Percentiles rank a stretch among this genome's conserved stretches.
phyloP scores from a whole-genome alignment of 2,888 invertebrate genomes.

The Drosophila picticornis region DNA sequence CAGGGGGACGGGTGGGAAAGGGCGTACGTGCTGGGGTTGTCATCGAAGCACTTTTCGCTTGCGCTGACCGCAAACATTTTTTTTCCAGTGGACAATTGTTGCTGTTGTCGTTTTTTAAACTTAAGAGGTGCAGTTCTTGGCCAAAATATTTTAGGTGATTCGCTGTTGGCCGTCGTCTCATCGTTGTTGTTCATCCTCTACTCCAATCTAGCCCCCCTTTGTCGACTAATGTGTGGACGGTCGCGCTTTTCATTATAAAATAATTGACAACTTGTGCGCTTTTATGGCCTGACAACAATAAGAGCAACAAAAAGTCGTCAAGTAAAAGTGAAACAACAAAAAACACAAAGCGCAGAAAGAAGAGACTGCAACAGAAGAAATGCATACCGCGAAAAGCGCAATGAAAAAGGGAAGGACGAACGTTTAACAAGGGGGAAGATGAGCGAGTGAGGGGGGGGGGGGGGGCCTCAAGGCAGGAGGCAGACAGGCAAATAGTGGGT shows the following conservation, averaged over 20 bases:
- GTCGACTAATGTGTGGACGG: conserved; percentile 42
- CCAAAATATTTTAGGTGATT: conserved; percentile 66
- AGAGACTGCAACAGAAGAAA: conserved; percentile 39
- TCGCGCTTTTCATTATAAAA: conserved; percentile 68
- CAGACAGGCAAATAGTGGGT: conserved; percentile 11
- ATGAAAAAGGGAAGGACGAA: conserved; percentile 18
- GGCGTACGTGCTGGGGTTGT: conserved; percentile 7
- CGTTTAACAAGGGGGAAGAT: not conserved
- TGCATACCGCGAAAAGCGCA: conserved; percentile 54
- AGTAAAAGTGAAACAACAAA: conserved; percentile 57
- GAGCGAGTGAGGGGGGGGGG: not conserved
- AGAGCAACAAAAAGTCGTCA: conserved; percentile 60
- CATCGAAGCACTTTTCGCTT: conserved; percentile 39
- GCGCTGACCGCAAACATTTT: conserved; percentile 40
- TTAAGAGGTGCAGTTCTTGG: conserved; percentile 62
- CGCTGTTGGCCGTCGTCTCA: conserved; percentile 4
- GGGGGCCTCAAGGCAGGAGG: not conserved
- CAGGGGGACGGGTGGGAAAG: not conserved
- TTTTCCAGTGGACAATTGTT: conserved; percentile 41
- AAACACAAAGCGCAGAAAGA: conserved; percentile 24
- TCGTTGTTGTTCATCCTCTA: not conserved
- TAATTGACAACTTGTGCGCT: conserved; percentile 76
- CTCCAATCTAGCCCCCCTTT: not conserved
- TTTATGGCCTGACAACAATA: conserved; percentile 63
- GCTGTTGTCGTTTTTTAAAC: conserved; percentile 25